Conservation (phyloP, 1,140 invertebrate species). For the Pissodes strobi region DNA sequence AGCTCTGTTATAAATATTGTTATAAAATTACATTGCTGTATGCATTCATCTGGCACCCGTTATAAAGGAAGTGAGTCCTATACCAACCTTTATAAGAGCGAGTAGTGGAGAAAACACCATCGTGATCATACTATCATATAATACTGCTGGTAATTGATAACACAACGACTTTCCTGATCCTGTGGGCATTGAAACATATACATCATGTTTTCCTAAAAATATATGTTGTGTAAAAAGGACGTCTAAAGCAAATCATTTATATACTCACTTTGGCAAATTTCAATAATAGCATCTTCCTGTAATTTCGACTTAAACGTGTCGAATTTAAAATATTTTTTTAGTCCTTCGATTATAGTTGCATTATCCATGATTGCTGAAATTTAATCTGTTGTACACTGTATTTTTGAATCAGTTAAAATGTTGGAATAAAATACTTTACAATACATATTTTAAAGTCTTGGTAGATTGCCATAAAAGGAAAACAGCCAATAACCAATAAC, state of each 20-base stretch:
- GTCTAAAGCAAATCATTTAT: conserved; percentile 3
- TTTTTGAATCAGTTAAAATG: no score
- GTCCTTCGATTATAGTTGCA: conserved; percentile 34
- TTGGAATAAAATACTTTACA: no score
- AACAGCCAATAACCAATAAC: no score
- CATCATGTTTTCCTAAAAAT: conserved; percentile 70
- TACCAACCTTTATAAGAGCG: conserved; percentile 75
- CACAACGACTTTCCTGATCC: conserved; percentile 96
- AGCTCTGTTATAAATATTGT: no score
- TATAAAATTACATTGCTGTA: no score
- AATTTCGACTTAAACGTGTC: conserved; percentile 51
- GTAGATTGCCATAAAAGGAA: no score
- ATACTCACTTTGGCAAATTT: conserved; percentile 48
- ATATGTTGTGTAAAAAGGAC: conserved; percentile 13
- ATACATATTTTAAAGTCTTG: no score
- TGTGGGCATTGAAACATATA: conserved; percentile 89
- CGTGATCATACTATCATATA: conserved; percentile 72
- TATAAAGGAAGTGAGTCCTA: no score
- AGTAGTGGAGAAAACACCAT: conserved; percentile 92
- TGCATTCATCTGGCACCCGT: no score
- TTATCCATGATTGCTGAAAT: no score
- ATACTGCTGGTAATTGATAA: conserved; percentile 88
- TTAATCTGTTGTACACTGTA: no score
- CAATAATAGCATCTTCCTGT: conserved; percentile 47
- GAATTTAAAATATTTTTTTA: conserved; percentile 51